Percentiles rank a stretch among this genome's conserved stretches.
phyloP scores from a whole-genome alignment of 2,888 invertebrate species.

The Apeira syringaria region DNA sequence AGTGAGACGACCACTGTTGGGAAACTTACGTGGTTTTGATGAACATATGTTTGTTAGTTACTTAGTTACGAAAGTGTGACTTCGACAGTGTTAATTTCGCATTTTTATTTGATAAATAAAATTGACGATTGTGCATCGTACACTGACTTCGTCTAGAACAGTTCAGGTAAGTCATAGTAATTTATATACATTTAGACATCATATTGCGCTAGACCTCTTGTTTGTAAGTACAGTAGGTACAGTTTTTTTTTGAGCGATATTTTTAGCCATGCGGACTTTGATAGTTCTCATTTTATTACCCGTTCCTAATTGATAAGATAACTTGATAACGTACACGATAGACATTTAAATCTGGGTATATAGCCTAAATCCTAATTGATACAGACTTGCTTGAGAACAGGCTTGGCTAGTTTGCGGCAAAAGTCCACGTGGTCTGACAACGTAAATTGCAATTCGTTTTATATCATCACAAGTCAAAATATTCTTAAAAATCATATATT shows the following conservation, averaged over 20 bases:
- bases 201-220: conserved; percentile 16
- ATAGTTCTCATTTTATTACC: conserved; percentile 14
- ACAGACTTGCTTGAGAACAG: conserved; percentile 2
- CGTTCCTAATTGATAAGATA: conserved; percentile 28
- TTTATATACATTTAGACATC: conserved; percentile 26
- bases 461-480: too few relatives aligned
- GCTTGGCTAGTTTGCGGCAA: conserved; percentile 6
- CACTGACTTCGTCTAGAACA: conserved; percentile 19
- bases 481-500: too few relatives aligned
- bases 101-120: conserved; percentile 24
- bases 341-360: conserved; percentile 4
- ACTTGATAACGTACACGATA: conserved; percentile 9
- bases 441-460: background rate
- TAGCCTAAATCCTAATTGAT: conserved; percentile 7
- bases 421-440: conserved; percentile 16
- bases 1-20: conserved; percentile 68
- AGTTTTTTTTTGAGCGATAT: conserved; percentile 15
- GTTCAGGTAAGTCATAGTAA: conserved; percentile 36
- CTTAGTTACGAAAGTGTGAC: conserved; percentile 47
- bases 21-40: conserved; percentile 72
- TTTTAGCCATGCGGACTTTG: conserved; percentile 18
- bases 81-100: conserved; percentile 35
- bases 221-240: conserved; percentile 6
- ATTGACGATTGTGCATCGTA: conserved; percentile 23
- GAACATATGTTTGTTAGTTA: conserved; percentile 57